Evolutionary conservation across 2,113 vertebrate genomes (phyloP).

Genomic region (Fulica atra): DNA sequence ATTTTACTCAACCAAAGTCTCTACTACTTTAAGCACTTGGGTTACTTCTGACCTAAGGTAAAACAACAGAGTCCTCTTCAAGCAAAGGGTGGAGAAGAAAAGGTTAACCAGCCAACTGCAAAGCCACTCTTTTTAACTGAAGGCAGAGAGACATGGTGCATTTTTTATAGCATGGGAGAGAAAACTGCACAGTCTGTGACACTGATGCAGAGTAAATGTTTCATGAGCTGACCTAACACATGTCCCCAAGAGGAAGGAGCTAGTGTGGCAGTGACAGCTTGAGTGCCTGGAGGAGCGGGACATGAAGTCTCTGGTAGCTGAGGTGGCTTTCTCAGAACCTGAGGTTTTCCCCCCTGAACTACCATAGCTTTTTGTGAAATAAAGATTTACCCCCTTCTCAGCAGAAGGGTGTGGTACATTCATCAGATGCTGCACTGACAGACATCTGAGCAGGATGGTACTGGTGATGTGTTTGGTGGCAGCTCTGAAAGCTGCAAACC

Average conservation of each 20-base stretch:
- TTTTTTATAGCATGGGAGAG: constrained; percentile 12
- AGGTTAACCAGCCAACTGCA: background rate
- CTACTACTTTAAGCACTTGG: background rate
- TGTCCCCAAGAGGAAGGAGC: background rate
- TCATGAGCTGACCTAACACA: background rate
- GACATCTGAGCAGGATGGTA: rapidly evolving
- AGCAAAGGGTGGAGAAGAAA: background rate
- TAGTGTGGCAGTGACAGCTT: background rate
- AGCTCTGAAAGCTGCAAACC: background rate
- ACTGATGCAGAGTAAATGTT: constrained; percentile 15
- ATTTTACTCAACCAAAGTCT: background rate
- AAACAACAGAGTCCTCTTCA: background rate
- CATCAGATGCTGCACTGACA: background rate
- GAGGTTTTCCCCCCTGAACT: background rate
- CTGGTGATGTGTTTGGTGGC: background rate
- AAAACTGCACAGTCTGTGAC: background rate
- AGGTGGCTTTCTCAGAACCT: background rate
- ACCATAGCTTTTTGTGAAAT: background rate
- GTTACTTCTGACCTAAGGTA: background rate
- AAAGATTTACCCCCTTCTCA: background rate
- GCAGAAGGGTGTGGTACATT: background rate
- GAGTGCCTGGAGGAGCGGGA: background rate
- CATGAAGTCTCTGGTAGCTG: background rate
- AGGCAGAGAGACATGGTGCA: background rate
- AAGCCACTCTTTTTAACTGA: background rate